Conservation (phyloP, 2,888 invertebrate species). For the Flabesymbios commensalis region DNA sequence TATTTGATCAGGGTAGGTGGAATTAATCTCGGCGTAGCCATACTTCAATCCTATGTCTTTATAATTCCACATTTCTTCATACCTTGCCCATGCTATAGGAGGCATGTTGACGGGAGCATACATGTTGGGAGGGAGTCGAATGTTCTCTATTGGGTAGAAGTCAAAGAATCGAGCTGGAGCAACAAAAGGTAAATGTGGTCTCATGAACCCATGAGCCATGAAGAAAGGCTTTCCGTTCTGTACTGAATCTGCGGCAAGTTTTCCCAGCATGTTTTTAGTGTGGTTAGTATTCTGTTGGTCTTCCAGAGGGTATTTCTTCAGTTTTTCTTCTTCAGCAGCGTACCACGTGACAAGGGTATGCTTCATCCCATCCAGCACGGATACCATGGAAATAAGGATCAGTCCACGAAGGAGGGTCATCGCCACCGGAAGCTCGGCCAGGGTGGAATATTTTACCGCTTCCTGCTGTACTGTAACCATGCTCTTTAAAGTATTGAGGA, state of each 20-base stretch:
- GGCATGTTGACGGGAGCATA: constrained; percentile 41
- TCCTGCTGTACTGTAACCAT: constrained; percentile 22
- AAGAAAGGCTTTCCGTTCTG: constrained; percentile 32
- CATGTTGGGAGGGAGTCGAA: constrained; percentile 36
- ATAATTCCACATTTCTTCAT: constrained; percentile 36
- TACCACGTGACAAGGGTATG: constrained; percentile 31
- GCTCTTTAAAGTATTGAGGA: constrained; percentile 27
- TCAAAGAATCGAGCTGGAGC: constrained; percentile 30
- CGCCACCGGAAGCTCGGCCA: constrained; percentile 67
- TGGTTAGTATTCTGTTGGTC: constrained; percentile 27
- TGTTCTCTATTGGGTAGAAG: constrained; percentile 23
- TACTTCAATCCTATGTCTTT: constrained; percentile 33
- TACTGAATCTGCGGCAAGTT: constrained; percentile 9
- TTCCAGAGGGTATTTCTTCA: constrained; percentile 24
- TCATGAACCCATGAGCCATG: constrained; percentile 37
- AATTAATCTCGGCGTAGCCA: constrained; percentile 36
- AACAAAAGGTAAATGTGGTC: constrained; percentile 37
- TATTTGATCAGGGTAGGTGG: constrained; percentile 36
- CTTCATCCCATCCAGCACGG: constrained; percentile 15
- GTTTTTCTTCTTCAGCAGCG: constrained; percentile 30
- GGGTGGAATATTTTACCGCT: constrained; percentile 30
- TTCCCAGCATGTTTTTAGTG: constrained; percentile 20
- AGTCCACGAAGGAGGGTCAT: constrained; percentile 59
- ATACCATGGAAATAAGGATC: constrained; percentile 34
- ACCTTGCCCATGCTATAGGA: constrained; percentile 38